Percentiles rank a stretch among this genome's conserved stretches.
Conservation (phyloP, 2,797 vertebrate species). For the Lutjanus argentimaculatus region DNA sequence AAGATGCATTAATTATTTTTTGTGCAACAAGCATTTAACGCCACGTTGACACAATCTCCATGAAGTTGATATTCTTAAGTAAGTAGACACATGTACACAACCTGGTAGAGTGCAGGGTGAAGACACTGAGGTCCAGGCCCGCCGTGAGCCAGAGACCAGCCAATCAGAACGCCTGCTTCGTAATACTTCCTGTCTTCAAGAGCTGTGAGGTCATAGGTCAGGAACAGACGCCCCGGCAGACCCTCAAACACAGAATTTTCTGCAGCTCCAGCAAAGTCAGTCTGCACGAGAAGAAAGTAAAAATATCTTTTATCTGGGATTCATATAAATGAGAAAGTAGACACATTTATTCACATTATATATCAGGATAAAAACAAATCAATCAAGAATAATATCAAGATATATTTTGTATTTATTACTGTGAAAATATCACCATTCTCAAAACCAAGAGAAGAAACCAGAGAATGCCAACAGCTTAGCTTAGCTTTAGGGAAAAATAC, state of each 20-base stretch:
- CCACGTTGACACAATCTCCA: no score
- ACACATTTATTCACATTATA: no score
- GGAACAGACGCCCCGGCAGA: conserved; percentile 69
- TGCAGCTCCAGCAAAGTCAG: conserved; percentile 76
- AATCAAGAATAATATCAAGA: no score
- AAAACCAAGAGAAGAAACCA: background rate
- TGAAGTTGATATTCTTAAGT: no score
- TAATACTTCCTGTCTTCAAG: conserved; percentile 77
- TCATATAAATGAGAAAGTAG: background rate
- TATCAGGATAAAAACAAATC: no score
- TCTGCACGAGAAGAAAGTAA: conserved; percentile 46
- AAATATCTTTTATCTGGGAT: background rate
- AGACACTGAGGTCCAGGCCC: conserved; percentile 79
- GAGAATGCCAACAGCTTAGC: background rate
- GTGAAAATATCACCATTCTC: no score
- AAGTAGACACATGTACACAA: conserved; percentile 15
- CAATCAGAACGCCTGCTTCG: conserved; percentile 80
- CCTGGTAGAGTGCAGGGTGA: conserved; percentile 78
- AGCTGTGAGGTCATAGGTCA: conserved; percentile 78
- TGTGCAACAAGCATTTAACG: no score
- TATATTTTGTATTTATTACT: no score
- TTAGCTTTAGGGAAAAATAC: background rate
- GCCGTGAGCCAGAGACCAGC: conserved; percentile 81
- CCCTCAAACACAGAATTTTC: conserved; percentile 79
- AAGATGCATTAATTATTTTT: background rate